Evolutionary conservation across 1,140 invertebrate species (phyloP).

Genomic region (Drosophila rhopaloa): DNA sequence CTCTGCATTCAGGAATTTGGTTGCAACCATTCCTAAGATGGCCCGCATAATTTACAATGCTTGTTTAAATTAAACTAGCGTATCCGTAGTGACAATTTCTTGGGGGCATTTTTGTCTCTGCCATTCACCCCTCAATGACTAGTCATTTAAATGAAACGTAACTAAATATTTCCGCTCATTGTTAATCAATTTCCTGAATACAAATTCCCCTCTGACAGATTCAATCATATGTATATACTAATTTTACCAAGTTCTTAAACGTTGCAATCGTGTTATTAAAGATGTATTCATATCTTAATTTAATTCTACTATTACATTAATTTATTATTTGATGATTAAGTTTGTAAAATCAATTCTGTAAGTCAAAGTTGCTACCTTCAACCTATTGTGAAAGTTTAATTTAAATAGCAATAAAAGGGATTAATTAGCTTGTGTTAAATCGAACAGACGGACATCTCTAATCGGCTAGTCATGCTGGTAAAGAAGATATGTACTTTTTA

Average conservation of each 20-base stretch:
- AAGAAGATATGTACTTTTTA: too few relatives aligned
- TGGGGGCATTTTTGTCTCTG: neutral
- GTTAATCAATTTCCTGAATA: constrained; percentile 63
- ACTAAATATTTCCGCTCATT: constrained; percentile 79
- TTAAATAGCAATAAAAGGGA: too few relatives aligned
- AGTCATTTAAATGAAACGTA: constrained; percentile 52
- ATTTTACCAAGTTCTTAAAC: neutral
- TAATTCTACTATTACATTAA: too few relatives aligned
- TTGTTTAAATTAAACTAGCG: constrained; percentile 55
- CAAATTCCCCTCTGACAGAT: constrained; percentile 26
- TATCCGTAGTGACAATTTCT: constrained; percentile 58
- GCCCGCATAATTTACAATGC: constrained; percentile 31
- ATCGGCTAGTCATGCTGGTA: too few relatives aligned
- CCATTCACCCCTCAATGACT: constrained; percentile 16
- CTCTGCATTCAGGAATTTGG: constrained; percentile 4
- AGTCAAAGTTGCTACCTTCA: too few relatives aligned
- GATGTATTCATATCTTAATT: too few relatives aligned
- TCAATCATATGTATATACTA: neutral
- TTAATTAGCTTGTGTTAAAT: too few relatives aligned
- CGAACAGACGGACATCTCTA: too few relatives aligned
- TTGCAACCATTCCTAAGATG: constrained; percentile 2
- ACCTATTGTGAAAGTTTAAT: neutral
- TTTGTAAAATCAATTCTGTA: too few relatives aligned
- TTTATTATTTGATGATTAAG: too few relatives aligned
- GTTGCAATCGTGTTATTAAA: too few relatives aligned